These are phyloP conservation scores for Aptenodytes patagonicus DNA, from an alignment of 2,113 vertebrate species.

Conservation along the genomic window DNA sequence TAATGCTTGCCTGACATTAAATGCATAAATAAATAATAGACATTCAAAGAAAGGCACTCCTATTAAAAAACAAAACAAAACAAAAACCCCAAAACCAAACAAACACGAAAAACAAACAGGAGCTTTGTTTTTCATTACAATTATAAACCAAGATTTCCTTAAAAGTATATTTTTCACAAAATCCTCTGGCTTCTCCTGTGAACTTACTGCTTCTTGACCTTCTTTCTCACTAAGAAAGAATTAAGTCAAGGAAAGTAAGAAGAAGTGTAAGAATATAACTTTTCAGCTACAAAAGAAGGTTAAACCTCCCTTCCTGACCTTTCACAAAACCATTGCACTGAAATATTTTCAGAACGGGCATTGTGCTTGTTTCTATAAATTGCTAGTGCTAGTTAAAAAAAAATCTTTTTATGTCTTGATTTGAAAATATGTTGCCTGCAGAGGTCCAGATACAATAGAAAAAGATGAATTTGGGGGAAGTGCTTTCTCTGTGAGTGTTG, in stretches of 20 bases:
- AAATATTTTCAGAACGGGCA: not conserved
- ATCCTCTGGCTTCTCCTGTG: not conserved
- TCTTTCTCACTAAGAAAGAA: not conserved
- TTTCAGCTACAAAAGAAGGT: not conserved
- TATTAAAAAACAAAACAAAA: not conserved
- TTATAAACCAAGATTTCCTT: not conserved
- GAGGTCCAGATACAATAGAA: not conserved
- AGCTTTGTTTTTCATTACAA: not conserved
- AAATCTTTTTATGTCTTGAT: not conserved
- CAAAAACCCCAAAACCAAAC: too few relatives aligned
- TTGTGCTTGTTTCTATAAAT: not conserved
- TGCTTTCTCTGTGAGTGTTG: not conserved
- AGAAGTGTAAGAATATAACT: not conserved
- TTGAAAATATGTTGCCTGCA: not conserved
- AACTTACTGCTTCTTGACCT: not conserved
- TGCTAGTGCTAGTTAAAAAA: not conserved
- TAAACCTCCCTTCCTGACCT: not conserved
- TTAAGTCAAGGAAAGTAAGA: not conserved
- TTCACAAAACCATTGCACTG: not conserved
- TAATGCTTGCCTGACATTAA: not conserved
- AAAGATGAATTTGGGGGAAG: not conserved
- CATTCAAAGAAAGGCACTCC: not conserved
- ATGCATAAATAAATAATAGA: not conserved
- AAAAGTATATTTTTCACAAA: not conserved
- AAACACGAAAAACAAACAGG: fast-evolving